phyloP scores from a whole-genome alignment of 2,888 invertebrate species.

The Megamerina dolium region DNA sequence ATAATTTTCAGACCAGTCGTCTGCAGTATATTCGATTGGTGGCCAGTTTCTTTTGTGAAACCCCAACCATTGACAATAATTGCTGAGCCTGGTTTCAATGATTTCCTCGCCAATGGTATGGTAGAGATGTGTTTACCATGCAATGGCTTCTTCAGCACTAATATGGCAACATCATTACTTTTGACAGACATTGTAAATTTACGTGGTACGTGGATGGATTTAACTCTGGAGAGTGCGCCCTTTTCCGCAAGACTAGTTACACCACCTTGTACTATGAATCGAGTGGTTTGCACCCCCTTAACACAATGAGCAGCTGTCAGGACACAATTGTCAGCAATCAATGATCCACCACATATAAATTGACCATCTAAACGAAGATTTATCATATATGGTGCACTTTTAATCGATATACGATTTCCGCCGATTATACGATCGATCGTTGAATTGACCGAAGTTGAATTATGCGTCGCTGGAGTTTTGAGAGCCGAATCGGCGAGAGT shows the following conservation, averaged over 20 bases:
- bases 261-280: slow-evolving; percentile 30
- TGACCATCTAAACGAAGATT: slow-evolving; percentile 25
- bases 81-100: slow-evolving; percentile 23
- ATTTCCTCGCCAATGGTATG: slow-evolving; percentile 26
- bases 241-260: slow-evolving; percentile 24
- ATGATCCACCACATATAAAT: slow-evolving; percentile 39
- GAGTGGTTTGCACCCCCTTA: slow-evolving; percentile 20
- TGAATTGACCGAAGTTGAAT: too few relatives aligned
- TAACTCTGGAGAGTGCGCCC: slow-evolving; percentile 23
- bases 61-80: slow-evolving; percentile 39
- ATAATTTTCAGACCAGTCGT: slow-evolving; percentile 29
- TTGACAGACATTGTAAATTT: slow-evolving; percentile 20
- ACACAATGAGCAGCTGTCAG: slow-evolving; percentile 41
- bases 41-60: slow-evolving; percentile 22
- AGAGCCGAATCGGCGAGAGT: too few relatives aligned
- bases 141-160: slow-evolving; percentile 26
- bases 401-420: slow-evolving; percentile 25
- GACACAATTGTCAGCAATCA: slow-evolving; percentile 31
- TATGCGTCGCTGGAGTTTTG: too few relatives aligned
- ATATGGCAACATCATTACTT: slow-evolving; percentile 35
- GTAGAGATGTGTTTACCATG: slow-evolving; percentile 27
- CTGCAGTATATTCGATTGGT: slow-evolving; percentile 26
- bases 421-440: slow-evolving; percentile 18
- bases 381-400: slow-evolving; percentile 32
- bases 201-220: slow-evolving; percentile 26